A percentile compares a stretch with the other conserved stretches of the same genome.
phyloP scores from a whole-genome alignment of 2,113 vertebrate genomes.

The Sinocyclocheilus rhinocerous region DNA sequence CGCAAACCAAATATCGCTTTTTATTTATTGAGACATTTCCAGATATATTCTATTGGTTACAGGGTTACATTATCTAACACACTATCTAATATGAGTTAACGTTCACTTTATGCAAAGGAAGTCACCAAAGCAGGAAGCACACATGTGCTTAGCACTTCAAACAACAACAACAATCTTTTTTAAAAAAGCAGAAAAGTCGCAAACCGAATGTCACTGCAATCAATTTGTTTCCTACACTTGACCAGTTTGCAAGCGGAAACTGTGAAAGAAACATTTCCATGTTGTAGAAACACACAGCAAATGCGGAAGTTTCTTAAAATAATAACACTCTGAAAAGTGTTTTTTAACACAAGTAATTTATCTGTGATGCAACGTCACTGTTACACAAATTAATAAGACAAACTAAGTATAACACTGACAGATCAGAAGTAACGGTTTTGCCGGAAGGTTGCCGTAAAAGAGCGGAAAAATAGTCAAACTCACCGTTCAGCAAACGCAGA shows the following conservation, averaged over 20 bases:
- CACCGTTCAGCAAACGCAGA: slow-evolving; percentile 46
- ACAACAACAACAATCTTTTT: not conserved
- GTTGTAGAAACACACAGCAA: not conserved
- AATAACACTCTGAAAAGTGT: not conserved
- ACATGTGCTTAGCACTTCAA: not conserved
- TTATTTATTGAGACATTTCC: no score
- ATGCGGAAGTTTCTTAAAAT: slow-evolving; percentile 44
- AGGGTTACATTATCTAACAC: not conserved
- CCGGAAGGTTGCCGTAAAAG: not conserved
- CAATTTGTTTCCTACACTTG: not conserved
- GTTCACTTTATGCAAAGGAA: slow-evolving; percentile 61
- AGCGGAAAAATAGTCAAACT: not conserved
- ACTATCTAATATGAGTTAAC: not conserved
- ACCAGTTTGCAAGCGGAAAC: not conserved
- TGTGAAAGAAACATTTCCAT: not conserved
- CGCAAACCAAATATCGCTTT: no score
- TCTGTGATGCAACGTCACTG: not conserved
- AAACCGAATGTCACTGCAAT: not conserved
- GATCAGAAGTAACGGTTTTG: slow-evolving; percentile 1
- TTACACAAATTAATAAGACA: not conserved
- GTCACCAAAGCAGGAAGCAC: slow-evolving; percentile 71
- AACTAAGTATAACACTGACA: not conserved
- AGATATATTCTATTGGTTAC: not conserved
- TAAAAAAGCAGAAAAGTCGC: not conserved
- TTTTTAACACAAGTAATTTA: not conserved